Evolutionary conservation across 2,888 invertebrate species (phyloP).

Genomic region (Pseudoips prasinana): DNA sequence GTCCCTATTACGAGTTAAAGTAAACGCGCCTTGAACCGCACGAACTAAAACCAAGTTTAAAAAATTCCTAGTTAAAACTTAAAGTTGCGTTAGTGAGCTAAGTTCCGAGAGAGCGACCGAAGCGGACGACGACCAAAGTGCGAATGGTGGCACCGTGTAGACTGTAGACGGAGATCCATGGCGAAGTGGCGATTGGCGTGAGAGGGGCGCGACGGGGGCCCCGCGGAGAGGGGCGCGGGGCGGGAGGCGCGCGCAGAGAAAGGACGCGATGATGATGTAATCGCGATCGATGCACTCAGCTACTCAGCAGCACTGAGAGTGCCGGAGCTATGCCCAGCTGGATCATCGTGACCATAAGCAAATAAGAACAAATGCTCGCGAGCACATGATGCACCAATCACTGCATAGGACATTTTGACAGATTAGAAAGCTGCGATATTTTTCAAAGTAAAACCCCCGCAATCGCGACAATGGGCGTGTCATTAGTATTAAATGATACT

Average conservation of each 20-base stretch:
- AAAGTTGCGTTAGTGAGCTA: slow-evolving; percentile 52
- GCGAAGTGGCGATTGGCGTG: slow-evolving; percentile 52
- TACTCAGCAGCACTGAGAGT: slow-evolving; percentile 44
- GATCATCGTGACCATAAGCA: not conserved
- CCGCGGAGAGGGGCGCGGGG: slow-evolving; percentile 42
- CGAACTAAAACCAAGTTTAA: slow-evolving; percentile 42
- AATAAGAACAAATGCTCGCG: not conserved
- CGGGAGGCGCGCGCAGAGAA: slow-evolving; percentile 77
- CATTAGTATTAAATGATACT: too few relatives aligned
- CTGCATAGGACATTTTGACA: too few relatives aligned
- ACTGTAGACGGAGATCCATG: slow-evolving; percentile 58
- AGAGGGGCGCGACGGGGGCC: slow-evolving; percentile 46
- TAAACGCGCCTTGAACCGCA: slow-evolving; percentile 29
- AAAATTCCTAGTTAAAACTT: slow-evolving; percentile 51
- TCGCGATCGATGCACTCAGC: slow-evolving; percentile 77
- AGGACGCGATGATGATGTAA: slow-evolving; percentile 79
- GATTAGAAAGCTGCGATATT: too few relatives aligned
- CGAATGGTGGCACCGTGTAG: slow-evolving; percentile 73
- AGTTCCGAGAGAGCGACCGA: slow-evolving; percentile 50
- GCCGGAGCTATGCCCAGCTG: slow-evolving; percentile 23
- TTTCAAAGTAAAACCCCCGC: too few relatives aligned
- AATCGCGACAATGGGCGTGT: too few relatives aligned
- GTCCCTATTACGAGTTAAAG: slow-evolving; percentile 30
- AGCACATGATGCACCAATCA: too few relatives aligned
- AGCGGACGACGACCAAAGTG: slow-evolving; percentile 61